phyloP scores from a whole-genome alignment of 2,888 invertebrate species.

The Stomorhina lunata region DNA sequence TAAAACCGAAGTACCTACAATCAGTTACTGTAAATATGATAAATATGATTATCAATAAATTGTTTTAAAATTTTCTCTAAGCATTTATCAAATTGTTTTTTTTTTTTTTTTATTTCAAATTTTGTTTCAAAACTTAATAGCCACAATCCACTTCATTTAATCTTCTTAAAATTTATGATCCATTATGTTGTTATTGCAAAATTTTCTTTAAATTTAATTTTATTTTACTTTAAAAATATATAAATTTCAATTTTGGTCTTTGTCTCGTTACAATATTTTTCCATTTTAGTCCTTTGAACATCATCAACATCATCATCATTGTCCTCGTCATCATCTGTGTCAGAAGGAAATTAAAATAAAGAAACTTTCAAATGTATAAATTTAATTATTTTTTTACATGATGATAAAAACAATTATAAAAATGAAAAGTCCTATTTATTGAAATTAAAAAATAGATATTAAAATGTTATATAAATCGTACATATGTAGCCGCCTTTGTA shows the following conservation, averaged over 20 bases:
- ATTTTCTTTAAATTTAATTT: background rate
- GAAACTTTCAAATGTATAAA: background rate
- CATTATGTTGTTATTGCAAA: background rate
- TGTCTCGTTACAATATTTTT: background rate
- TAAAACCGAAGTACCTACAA: no score
- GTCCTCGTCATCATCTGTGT: background rate
- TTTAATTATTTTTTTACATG: slow-evolving; percentile 32
- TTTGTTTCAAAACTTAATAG: slow-evolving; percentile 43
- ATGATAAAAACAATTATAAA: slow-evolving; percentile 15
- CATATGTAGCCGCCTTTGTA: no score
- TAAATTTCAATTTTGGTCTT: background rate
- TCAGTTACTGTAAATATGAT: no score
- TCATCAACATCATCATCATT: no score
- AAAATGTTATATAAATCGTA: no score
- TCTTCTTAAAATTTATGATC: slow-evolving; percentile 35
- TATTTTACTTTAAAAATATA: background rate
- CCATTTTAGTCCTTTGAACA: no score
- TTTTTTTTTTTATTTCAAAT: slow-evolving; percentile 7
- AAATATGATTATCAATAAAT: no score
- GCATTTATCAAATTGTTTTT: slow-evolving; percentile 9
- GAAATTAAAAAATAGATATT: background rate
- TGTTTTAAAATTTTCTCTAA: no score
- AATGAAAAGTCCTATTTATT: background rate
- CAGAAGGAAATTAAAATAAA: background rate
- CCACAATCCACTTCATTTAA: slow-evolving; percentile 47